phyloP scores from a whole-genome alignment of 2,113 vertebrate species.

The Pseudorectes ferrugineus region DNA sequence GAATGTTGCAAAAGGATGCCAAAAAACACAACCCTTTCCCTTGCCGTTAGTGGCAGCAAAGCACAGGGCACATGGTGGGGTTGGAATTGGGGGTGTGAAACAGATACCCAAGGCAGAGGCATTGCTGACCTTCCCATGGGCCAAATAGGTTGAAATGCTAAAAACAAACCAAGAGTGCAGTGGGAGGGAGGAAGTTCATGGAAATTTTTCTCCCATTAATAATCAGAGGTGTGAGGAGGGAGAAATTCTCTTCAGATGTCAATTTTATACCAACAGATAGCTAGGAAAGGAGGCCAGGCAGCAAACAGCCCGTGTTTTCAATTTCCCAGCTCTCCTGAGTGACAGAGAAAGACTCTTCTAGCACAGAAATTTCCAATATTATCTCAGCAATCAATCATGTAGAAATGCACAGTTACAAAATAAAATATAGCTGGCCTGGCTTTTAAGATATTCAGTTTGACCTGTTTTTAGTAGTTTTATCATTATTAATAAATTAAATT shows the following conservation, averaged over 20 bases:
- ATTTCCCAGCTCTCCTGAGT: neutral
- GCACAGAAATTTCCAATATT: neutral
- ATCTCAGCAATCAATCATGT: neutral
- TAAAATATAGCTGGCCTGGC: neutral
- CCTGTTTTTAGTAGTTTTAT: neutral
- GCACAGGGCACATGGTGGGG: neutral
- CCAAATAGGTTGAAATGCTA: neutral
- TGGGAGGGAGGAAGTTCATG: neutral
- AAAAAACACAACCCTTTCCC: neutral
- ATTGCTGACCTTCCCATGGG: neutral
- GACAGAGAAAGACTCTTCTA: neutral
- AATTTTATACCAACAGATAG: neutral
- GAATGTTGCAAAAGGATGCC: neutral
- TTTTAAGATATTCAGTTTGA: neutral
- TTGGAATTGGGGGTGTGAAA: neutral
- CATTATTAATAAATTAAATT: neutral
- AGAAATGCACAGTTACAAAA: neutral
- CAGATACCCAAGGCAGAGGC: neutral
- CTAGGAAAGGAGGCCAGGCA: conserved; percentile 6
- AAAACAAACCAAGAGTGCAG: neutral
- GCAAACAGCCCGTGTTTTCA: neutral
- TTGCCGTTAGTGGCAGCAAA: neutral
- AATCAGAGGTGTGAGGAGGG: neutral
- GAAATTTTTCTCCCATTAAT: conserved; percentile 11
- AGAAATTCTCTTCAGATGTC: neutral